Evolutionary conservation across 1,140 invertebrate genomes (phyloP), one percentile per base, ranked within the genome.

Genomic region (Hyposmocoma kahamanoa): DNA sequence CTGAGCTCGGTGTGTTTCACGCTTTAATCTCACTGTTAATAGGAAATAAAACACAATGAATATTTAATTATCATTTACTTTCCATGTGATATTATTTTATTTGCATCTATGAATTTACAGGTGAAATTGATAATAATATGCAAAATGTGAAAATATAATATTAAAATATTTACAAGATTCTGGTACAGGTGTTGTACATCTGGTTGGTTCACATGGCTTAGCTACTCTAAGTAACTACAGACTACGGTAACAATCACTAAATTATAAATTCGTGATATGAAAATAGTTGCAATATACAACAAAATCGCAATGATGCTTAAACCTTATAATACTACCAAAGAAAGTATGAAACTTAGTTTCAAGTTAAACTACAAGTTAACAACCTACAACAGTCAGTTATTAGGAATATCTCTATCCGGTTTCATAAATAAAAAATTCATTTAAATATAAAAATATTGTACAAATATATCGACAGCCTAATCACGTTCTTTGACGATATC

Each of bases 261-360:
- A 67, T 63, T 64, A 72, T 79, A 83, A 79, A 80, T 83, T 81
- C 76, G 73, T 74, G 65, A 73, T 69, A 72, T 68, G 57, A 62
- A 66, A 72, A 68, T 59, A 69, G 46, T 66, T 72, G 60, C 52
- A 66, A 52, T 59, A 61, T 64, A 76, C 62, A 69, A 72, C 62
- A 57, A 56, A 61, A 59, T 55, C 53, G 47, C 34, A 59, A 62
- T 60, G 60, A 58, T 26, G 38, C 69, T 72, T 71, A 80, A 47
- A 53, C 67, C 70, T 76, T 72, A 78, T 74, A 76, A 75, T 71
- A 76, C 69, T 62, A 43, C 52, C 43, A 38, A 62, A 67, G 63
- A 61, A 59, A 36, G 22, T 15, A 43, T 34, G 46, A 59, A 61
- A 53, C 56, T 59, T 50, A 34, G 55, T 39, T 58, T 56, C 44